Conservation (phyloP, 1,140 invertebrate species). For the Drosophila pachea region DNA sequence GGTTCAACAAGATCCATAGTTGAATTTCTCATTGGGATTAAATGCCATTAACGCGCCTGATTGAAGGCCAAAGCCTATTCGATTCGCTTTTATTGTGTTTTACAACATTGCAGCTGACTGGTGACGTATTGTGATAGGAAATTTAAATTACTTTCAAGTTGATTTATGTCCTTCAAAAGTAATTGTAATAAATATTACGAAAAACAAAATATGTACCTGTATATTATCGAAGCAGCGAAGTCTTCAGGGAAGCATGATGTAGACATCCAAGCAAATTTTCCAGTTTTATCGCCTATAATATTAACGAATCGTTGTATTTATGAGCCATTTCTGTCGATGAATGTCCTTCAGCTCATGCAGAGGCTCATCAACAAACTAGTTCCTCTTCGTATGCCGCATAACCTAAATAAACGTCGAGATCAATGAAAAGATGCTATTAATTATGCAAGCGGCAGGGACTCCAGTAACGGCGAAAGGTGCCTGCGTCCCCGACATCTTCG, state of each 20-base stretch:
- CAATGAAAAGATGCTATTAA: slow-evolving; percentile 72
- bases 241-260: not conserved
- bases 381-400: slow-evolving; percentile 51
- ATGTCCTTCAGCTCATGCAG: slow-evolving; percentile 20
- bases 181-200: not conserved
- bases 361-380: slow-evolving; percentile 50
- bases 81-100: not conserved
- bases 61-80: slow-evolving; percentile 35
- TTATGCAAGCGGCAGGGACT: slow-evolving; percentile 71
- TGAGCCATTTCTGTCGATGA: not conserved
- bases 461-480: slow-evolving; percentile 57
- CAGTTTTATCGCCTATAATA: not conserved
- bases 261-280: not conserved
- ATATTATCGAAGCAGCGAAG: too few relatives aligned
- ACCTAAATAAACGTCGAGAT: slow-evolving; percentile 70
- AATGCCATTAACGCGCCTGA: slow-evolving; percentile 17
- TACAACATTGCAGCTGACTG: slow-evolving; percentile 15
- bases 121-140: not conserved
- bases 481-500: slow-evolving; percentile 37
- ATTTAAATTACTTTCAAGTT: too few relatives aligned
- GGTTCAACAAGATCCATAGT: not conserved
- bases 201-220: not conserved
- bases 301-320: slow-evolving; percentile 9
- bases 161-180: not conserved
- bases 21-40: slow-evolving; percentile 9